Conservation (phyloP, 2,113 vertebrate species). For the Passer montanus region DNA sequence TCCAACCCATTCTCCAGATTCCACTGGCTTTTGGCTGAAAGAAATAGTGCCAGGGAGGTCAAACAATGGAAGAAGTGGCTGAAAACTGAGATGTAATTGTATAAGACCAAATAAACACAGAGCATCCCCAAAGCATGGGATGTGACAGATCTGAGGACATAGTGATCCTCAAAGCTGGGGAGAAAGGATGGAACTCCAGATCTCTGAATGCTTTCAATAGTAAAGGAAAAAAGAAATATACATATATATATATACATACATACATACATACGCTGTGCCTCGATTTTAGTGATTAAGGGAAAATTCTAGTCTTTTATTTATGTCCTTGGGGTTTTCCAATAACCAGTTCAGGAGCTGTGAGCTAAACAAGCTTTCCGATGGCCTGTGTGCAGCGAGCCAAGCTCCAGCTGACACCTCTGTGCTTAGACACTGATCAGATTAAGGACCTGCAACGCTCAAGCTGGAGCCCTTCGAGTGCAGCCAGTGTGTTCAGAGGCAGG, state of each 20-base stretch:
- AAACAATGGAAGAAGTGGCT: not conserved
- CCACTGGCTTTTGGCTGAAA: not conserved
- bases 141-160: not conserved
- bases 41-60: not conserved
- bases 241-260: too few relatives aligned
- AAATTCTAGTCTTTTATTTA: not conserved
- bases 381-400: not conserved
- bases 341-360: not conserved
- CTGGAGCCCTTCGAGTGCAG: slow-evolving; percentile 17
- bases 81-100: not conserved
- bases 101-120: not conserved
- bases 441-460: slow-evolving; percentile 11
- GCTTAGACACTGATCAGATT: not conserved
- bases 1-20: not conserved
- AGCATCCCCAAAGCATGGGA: not conserved
- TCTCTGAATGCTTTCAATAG: not conserved
- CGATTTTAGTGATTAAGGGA: not conserved
- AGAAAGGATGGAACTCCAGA: not conserved
- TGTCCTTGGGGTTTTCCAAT: not conserved
- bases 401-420: not conserved
- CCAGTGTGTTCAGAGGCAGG: not conserved
- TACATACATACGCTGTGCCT: not conserved
- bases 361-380: not conserved
- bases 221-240: not conserved
- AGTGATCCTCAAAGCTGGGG: not conserved